Evolutionary conservation across 2,888 invertebrate genomes (phyloP).

Genomic region (Agrochola litura): DNA sequence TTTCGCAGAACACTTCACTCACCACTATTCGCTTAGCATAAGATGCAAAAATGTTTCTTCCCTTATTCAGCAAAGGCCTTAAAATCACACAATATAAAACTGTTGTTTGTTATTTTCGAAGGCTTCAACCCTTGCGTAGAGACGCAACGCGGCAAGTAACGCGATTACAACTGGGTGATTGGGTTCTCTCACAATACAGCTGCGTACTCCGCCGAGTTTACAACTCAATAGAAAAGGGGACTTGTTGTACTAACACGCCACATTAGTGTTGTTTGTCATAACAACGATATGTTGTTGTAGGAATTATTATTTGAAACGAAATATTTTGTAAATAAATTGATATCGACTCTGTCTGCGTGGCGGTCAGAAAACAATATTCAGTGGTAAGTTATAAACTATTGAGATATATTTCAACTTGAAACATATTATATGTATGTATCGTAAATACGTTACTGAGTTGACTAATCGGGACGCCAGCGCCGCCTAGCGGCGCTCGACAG

Average conservation of each 20-base stretch:
- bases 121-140: constrained; percentile 65
- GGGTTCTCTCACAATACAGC: constrained; percentile 64
- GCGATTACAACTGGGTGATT: constrained; percentile 80
- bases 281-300: constrained; percentile 14
- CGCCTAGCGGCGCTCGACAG: too few species aligned
- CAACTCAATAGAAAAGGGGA: constrained; percentile 51
- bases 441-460: too few species aligned
- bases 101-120: constrained; percentile 14
- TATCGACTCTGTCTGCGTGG: not conserved
- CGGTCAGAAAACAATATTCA: not conserved
- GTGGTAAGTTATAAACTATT: not conserved
- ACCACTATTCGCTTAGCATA: constrained; percentile 9
- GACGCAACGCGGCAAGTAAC: constrained; percentile 72
- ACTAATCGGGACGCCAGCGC: too few species aligned
- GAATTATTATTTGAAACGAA: not conserved
- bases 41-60: not conserved
- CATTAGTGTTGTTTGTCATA: constrained; percentile 31
- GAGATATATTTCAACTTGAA: not conserved
- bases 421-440: not conserved
- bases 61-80: not conserved
- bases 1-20: not conserved
- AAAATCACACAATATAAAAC: constrained; percentile 23
- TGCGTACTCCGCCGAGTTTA: constrained; percentile 48
- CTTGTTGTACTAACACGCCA: constrained; percentile 37
- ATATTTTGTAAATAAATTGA: constrained; percentile 14